Evolutionary conservation across 1,140 invertebrate species (phyloP).

Genomic region (Bombus breviceps): DNA sequence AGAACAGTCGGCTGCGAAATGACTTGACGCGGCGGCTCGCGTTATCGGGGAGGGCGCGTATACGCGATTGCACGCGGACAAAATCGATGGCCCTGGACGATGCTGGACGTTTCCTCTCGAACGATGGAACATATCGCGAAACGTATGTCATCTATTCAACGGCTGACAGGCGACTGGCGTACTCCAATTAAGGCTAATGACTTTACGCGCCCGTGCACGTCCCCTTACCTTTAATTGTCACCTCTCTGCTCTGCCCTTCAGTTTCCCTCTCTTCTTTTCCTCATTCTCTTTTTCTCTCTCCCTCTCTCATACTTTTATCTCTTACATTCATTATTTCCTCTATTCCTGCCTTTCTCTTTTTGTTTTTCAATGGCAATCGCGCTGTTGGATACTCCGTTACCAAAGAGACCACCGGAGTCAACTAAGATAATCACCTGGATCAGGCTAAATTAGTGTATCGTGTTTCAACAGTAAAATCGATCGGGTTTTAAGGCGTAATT

Average conservation of each 20-base stretch:
- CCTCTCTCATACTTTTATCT: not conserved
- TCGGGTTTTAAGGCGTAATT: constrained; percentile 20
- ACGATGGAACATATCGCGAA: constrained; percentile 61
- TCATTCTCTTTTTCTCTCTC: not conserved
- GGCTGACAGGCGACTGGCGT: constrained; percentile 62
- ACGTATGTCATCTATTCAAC: constrained; percentile 66
- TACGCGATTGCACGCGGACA: constrained; percentile 49
- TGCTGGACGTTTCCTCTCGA: constrained; percentile 52
- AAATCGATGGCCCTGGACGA: constrained; percentile 62
- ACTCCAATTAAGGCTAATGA: constrained; percentile 69
- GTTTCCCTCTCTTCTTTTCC: not conserved
- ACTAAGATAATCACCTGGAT: not conserved
- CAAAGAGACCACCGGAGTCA: not conserved
- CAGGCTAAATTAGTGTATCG: not conserved
- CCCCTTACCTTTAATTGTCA: constrained; percentile 67
- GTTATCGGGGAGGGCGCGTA: constrained; percentile 11
- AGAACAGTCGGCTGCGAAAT: constrained; percentile 21
- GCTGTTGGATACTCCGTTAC: not conserved
- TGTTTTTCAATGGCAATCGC: not conserved
- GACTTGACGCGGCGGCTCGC: not conserved
- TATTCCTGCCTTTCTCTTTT: not conserved
- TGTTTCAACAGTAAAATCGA: constrained; percentile 16
- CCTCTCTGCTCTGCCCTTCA: constrained; percentile 47
- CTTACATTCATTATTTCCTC: not conserved
- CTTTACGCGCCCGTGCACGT: constrained; percentile 64